Evolutionary conservation across 2,113 vertebrate species (phyloP).

Genomic region (Hippolais icterina): DNA sequence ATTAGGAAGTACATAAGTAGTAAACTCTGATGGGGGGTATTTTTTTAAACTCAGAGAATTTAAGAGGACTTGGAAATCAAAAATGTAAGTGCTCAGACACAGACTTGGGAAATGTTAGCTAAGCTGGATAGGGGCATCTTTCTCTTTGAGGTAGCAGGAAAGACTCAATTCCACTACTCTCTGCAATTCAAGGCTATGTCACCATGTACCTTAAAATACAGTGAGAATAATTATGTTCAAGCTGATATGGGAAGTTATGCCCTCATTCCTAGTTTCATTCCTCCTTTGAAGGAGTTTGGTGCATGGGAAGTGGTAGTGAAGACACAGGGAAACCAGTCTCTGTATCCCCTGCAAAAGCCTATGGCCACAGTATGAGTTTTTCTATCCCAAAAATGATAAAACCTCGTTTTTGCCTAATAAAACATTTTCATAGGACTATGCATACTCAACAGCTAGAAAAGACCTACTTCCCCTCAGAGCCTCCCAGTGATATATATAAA

Average conservation of each 20-base stretch:
- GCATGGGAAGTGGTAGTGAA: neutral
- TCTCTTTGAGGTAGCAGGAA: neutral
- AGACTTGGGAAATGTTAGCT: neutral
- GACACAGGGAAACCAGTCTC: neutral
- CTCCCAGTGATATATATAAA: neutral
- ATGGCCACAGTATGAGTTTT: neutral
- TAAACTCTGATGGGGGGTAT: neutral
- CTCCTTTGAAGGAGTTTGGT: neutral
- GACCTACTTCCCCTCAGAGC: neutral
- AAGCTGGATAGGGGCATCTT: neutral
- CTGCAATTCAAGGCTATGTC: neutral
- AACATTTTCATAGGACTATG: neutral
- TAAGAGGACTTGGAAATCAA: neutral
- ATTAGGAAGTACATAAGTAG: neutral
- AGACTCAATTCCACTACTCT: rapidly evolving
- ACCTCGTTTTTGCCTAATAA: neutral
- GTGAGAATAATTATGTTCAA: neutral
- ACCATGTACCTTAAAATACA: neutral
- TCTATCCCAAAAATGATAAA: neutral
- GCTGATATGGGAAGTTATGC: neutral
- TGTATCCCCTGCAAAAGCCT: neutral
- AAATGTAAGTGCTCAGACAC: neutral
- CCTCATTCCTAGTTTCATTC: neutral
- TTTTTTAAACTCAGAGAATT: neutral
- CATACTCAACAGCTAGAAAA: neutral